Base-by-base conservation (phyloP, 2,888 invertebrate genomes). In the Rhagophthalmus giganteus region DNA sequence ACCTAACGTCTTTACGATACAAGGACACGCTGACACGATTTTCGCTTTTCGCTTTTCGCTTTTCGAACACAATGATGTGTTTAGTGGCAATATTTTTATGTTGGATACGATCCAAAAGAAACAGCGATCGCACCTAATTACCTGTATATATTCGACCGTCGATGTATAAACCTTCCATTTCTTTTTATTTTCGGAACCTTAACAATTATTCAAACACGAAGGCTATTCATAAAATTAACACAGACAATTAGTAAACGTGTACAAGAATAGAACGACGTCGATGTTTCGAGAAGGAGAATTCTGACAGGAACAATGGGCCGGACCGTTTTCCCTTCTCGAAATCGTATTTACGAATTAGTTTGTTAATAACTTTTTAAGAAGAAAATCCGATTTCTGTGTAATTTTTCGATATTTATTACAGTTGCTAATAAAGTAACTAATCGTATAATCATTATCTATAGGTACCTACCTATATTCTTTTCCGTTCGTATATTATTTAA, bases 31-130 rank as follows among this genome's bases (percentile, higher is more conserved):
- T 10, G 44, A 35, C 34, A 44, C 45, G 14, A 33, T 16, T n/a
- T 44, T 37, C 30, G 11, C 14, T 28, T 39, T 35, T 37, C 33
- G 11, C 13, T 30, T 30, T 30, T 30, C 11, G 13, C 8, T 11
- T 12, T 13, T 6, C 5, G 11, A 32, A 40, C 13, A 40, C 40
- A 34, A 48, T 34, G 26, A 41, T 16, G 24, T 26, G 28, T 35
- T 41, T 30, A 42, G 26, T 25, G 28, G 33, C 31, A 44, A 45
- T 39, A 51, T 40, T 50, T 50, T 44, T 42, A 37, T 32, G 38
- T 37, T 51, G 51, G 51, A 40, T 10, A 30, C 11, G 14, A n/a
- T 20, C 51, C 51, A 51, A 51, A 2, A 45, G 24, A 33, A 51
- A 51, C 27, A 39, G 16, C 7, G 35, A 38, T 12, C 28, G 34